phyloP scores from a whole-genome alignment of 1,140 invertebrate species.

The Drosophila auraria region DNA sequence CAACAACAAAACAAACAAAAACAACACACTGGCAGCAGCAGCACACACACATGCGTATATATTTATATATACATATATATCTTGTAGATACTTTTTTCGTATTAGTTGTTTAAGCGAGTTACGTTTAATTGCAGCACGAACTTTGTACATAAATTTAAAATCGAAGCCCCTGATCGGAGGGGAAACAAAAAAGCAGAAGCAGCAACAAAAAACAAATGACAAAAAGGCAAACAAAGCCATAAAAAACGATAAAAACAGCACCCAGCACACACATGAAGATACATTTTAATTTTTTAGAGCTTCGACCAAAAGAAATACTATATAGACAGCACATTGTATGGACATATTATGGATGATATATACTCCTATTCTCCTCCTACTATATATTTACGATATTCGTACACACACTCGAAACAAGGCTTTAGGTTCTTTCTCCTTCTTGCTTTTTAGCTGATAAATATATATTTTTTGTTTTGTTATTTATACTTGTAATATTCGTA shows the following conservation, averaged over 20 bases:
- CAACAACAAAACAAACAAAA: conserved; percentile 20
- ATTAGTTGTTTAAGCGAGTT: conserved; percentile 63
- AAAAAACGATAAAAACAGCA: conserved; percentile 8
- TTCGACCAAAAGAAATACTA: conserved; percentile 65
- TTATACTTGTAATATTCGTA: conserved; percentile 14
- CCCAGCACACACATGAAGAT: conserved; percentile 31
- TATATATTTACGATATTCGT: conserved; percentile 52
- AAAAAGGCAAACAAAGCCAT: too few species aligned
- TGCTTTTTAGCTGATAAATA: conserved; percentile 18
- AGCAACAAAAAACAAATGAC: conserved; percentile 9
- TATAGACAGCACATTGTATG: conserved; percentile 22
- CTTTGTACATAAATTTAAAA: conserved; percentile 80
- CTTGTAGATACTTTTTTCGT: conserved; percentile 61
- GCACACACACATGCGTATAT: conserved; percentile 39
- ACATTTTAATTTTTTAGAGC: conserved; percentile 59
- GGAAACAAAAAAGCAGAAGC: conserved; percentile 7
- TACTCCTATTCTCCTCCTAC: conserved; percentile 17
- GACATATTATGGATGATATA: conserved; percentile 21
- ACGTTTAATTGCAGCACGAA: conserved; percentile 79
- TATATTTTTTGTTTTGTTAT: conserved; percentile 42
- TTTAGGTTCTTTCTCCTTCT: conserved; percentile 41
- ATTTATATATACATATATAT: conserved; percentile 58
- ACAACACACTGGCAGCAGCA: conserved; percentile 30
- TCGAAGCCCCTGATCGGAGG: conserved; percentile 38
- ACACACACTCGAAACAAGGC: conserved; percentile 46